Evolutionary conservation across 2,888 invertebrate species (phyloP).

Genomic region (Tromatobia lineatoria): DNA sequence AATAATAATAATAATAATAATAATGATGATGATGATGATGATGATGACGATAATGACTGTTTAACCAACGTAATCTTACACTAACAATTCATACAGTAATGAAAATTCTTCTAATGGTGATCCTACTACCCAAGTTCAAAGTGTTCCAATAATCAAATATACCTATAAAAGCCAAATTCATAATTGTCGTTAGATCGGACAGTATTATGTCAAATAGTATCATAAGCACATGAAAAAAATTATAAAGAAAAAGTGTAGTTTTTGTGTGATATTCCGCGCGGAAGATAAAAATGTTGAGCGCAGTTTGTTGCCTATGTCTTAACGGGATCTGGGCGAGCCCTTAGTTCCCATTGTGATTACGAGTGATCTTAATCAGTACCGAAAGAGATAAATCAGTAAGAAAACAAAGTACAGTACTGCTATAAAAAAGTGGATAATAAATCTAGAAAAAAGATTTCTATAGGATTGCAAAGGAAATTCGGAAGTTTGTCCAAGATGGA

Average conservation of each 20-base stretch:
- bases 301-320: constrained; percentile 45
- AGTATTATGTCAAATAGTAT: constrained; percentile 49
- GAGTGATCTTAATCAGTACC: not conserved
- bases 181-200: not conserved
- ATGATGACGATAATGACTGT: not conserved
- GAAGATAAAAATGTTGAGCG: constrained; percentile 55
- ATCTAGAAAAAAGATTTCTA: constrained; percentile 7
- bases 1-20: no score
- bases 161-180: constrained; percentile 46
- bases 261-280: constrained; percentile 27
- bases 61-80: constrained; percentile 34
- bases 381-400: not conserved
- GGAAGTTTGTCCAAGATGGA: constrained; percentile 77
- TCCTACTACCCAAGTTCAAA: constrained; percentile 54
- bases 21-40: no score
- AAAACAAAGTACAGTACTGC: not conserved
- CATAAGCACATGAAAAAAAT: constrained; percentile 4
- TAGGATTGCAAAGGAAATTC: constrained; percentile 5
- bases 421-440: not conserved
- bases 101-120: constrained; percentile 45
- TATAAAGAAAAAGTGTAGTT: not conserved
- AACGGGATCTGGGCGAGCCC: constrained; percentile 60
- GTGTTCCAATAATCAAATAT: constrained; percentile 63
- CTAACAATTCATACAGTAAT: constrained; percentile 32
- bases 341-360: constrained; percentile 38